Base-by-base conservation (phyloP, 2,113 vertebrate genomes). In the Chionodraco myersi region DNA sequence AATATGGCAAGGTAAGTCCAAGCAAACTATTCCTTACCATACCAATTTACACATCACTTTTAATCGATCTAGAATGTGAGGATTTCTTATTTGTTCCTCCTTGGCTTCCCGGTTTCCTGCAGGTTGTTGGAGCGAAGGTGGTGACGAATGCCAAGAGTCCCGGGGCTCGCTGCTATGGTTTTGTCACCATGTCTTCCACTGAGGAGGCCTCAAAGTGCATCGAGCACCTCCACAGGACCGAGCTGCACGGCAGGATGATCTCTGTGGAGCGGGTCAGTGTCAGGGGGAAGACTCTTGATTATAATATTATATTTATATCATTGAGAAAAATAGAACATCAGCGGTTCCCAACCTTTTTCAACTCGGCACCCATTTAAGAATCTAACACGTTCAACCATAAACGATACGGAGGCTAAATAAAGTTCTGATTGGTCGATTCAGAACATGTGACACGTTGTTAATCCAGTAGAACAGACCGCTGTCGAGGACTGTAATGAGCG, bases 41-140 rank as follows among this genome's bases (percentile, higher is more conserved):
- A 11, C 4, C 0, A 0, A 5, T 52, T 13, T 15, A n/a, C 11
- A 23, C 9, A 15, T 57, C 2, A 6, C 23, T 18, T 5, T 16
- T 18, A 0, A 13, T 48, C 14, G 0, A 41, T 41, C 36, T 41
- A 7, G 7, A 41, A 41, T 41, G 5, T 41, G 36, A 41, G 36
- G 5, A 41, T 41, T 41, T 41, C 51, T 10, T 34, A 26, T 11
- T 12, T 66, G 30, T 30, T 5, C 60, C 16, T 44, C 0, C 6
- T 15, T 45, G 0, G 49, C 1, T 58, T 1, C 51, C 18, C 15
- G 5, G 48, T 23, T 23, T 53, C 18, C 7, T 61, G 15, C 6
- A 99, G 98, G 98, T 99, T 54, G 96, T 99, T 0, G 98, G 98
- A 0, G 98, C 98, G 1, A 99, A 99, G 84, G 97, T 99, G 53